Conservation (phyloP, 2,113 vertebrate species). For the Meriones unguiculatus region DNA sequence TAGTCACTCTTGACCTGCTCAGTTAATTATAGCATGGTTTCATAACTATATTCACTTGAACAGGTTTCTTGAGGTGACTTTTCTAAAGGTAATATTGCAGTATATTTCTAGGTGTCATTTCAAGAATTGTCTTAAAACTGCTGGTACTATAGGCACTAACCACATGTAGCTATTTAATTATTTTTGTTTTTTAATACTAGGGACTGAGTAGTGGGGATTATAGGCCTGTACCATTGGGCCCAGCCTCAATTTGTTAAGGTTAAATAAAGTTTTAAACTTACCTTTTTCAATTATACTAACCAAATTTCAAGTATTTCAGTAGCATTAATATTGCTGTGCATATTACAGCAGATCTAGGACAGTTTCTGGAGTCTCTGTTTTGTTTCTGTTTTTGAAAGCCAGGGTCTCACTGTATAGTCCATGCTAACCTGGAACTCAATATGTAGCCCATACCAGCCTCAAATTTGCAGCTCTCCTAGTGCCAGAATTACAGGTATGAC, state of each 20-base stretch:
- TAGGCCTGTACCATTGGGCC: background rate
- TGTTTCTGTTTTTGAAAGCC: background rate
- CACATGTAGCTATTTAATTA: background rate
- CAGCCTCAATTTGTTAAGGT: slow-evolving; percentile 35
- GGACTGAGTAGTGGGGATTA: background rate
- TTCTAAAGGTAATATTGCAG: slow-evolving; percentile 36
- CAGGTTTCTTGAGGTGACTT: slow-evolving; percentile 40
- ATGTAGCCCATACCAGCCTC: background rate
- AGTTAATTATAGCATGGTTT: slow-evolving; percentile 63
- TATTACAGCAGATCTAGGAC: slow-evolving; percentile 18
- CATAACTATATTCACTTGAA: slow-evolving; percentile 48
- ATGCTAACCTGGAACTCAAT: too few relatives aligned
- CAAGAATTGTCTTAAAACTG: slow-evolving; percentile 56
- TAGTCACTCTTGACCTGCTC: slow-evolving; percentile 38
- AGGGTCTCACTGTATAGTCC: background rate
- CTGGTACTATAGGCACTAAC: slow-evolving; percentile 1
- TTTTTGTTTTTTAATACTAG: background rate
- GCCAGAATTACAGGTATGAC: background rate
- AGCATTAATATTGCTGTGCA: background rate
- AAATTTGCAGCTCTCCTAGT: background rate
- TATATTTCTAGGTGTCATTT: slow-evolving; percentile 43
- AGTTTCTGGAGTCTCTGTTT: background rate
- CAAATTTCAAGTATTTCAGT: background rate
- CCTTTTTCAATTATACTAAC: background rate
- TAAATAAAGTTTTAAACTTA: background rate